Conservation (phyloP, 1,140 invertebrate species). For the Cydia fagiglandana region DNA sequence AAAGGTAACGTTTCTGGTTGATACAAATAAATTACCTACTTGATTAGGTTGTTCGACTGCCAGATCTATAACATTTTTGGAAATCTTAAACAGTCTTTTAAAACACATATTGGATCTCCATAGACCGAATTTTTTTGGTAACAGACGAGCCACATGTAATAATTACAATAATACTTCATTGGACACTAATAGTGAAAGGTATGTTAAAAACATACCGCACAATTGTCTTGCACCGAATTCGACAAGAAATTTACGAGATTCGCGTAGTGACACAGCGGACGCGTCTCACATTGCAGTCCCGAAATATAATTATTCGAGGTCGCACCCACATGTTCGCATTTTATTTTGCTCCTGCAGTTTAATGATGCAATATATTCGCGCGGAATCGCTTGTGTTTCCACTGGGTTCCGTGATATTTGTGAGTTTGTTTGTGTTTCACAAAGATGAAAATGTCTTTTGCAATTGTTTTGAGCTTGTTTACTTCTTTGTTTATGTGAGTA, state of each 20-base stretch:
- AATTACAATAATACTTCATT: neutral
- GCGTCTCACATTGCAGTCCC: constrained; percentile 27
- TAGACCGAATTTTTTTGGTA: neutral
- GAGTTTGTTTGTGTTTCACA: neutral
- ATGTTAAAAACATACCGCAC: constrained; percentile 15
- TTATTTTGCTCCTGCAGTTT: constrained; percentile 31
- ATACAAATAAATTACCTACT: too few species aligned
- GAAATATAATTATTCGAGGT: constrained; percentile 57
- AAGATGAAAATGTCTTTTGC: too few species aligned
- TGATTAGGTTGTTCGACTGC: too few species aligned
- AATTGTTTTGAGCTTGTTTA: too few species aligned
- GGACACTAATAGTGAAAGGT: neutral
- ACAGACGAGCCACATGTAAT: neutral
- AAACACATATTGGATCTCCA: neutral
- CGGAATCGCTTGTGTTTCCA: constrained; percentile 31
- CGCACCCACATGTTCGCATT: constrained; percentile 31
- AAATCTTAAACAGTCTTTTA: neutral
- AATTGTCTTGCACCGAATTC: constrained; percentile 9
- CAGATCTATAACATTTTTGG: too few species aligned
- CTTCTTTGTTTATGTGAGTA: too few species aligned
- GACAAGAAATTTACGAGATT: constrained; percentile 25
- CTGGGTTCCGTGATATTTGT: constrained; percentile 9
- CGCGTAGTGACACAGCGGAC: constrained; percentile 9
- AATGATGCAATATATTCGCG: constrained; percentile 35
- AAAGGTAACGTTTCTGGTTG: too few species aligned